Evolutionary conservation across 2,888 invertebrate species (phyloP).

Genomic region (Drosophila phalerata): DNA sequence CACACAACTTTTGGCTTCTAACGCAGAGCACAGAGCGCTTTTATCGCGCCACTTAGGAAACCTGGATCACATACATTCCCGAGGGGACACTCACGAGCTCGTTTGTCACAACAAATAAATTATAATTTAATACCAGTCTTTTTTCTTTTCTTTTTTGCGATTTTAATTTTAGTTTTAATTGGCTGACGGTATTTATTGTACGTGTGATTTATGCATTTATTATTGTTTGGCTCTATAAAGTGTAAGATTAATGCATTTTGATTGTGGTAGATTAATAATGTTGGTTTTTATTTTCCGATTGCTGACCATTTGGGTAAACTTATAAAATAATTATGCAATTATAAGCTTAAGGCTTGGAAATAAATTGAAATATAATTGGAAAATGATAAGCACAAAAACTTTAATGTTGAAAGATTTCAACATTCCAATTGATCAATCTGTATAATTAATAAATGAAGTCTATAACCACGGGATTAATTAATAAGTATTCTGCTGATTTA

Average conservation of each 20-base stretch:
- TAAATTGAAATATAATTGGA: conserved; percentile 39
- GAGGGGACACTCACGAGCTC: conserved; percentile 7
- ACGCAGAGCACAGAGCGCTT: conserved; percentile 5
- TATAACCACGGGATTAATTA: too few species aligned
- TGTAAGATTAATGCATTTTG: conserved; percentile 63
- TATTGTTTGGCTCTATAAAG: conserved; percentile 56
- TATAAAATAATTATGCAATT: conserved; percentile 43
- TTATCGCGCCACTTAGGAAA: conserved; percentile 21
- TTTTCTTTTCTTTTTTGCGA: not conserved
- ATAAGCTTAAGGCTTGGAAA: conserved; percentile 25
- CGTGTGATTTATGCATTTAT: conserved; percentile 3
- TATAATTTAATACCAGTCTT: conserved; percentile 9
- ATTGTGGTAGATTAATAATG: conserved; percentile 54
- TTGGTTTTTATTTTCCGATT: conserved; percentile 30
- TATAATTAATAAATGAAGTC: not conserved
- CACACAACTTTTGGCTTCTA: conserved; percentile 28
- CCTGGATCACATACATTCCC: conserved; percentile 14
- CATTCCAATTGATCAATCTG: not conserved
- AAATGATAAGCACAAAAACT: not conserved
- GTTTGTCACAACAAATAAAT: conserved; percentile 22
- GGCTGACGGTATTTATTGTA: not conserved
- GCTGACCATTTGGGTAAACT: conserved; percentile 23
- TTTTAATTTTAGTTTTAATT: conserved; percentile 26
- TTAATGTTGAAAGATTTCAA: not conserved
- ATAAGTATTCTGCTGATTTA: too few species aligned